Percentiles rank a stretch among this genome's conserved stretches.
Evolutionary conservation across 2,888 invertebrate genomes (phyloP).

Genomic region (Clanis bilineata): DNA sequence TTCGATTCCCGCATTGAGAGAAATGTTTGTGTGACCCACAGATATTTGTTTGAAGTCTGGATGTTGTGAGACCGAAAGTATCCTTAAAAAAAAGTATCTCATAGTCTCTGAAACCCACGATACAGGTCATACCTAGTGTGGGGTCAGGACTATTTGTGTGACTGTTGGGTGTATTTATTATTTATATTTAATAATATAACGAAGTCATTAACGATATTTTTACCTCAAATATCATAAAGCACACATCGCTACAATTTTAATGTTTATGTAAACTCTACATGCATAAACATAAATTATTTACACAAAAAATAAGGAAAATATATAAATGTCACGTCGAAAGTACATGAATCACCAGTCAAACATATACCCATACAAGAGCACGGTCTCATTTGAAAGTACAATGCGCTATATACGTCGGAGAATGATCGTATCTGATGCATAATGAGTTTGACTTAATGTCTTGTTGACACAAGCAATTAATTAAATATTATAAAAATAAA

Average conservation of each 20-base stretch:
- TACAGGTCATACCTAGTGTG: too few relatives aligned
- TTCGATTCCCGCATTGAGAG: too few relatives aligned
- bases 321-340: background rate
- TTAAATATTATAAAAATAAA: background rate
- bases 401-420: background rate
- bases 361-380: constrained; percentile 2
- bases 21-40: too few relatives aligned
- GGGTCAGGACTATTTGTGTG: too few relatives aligned
- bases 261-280: background rate
- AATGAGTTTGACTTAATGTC: background rate
- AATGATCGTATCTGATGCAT: background rate
- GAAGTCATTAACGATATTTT: background rate
- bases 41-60: too few relatives aligned
- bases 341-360: background rate
- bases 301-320: constrained; percentile 6
- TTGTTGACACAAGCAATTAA: constrained; percentile 9
- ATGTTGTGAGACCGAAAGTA: too few relatives aligned
- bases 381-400: background rate
- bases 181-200: too few relatives aligned
- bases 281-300: background rate
- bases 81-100: too few relatives aligned
- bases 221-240: background rate
- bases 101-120: too few relatives aligned
- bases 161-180: too few relatives aligned
- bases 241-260: background rate